Percentiles rank a stretch among this genome's conserved stretches.
These are phyloP conservation scores for Catharus minimus DNA, from an alignment of 2,113 vertebrate genomes.

Conservation along the genomic window DNA sequence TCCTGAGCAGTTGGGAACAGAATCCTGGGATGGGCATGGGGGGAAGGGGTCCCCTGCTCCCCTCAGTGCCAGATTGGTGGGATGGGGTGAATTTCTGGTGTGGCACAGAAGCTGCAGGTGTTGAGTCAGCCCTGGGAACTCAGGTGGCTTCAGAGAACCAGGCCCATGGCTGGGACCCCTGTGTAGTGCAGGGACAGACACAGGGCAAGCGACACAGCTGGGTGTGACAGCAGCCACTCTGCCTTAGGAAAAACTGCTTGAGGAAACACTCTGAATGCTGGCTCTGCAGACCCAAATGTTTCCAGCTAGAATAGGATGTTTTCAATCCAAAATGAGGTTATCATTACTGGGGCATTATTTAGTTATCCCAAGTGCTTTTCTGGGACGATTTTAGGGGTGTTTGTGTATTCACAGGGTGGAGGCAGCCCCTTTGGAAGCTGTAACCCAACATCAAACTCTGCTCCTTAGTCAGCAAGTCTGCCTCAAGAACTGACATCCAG, in stretches of 20 bases:
- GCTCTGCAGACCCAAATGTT: not conserved
- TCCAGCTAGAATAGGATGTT: not conserved
- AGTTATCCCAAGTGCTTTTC: not conserved
- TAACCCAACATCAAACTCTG: not conserved
- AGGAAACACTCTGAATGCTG: not conserved
- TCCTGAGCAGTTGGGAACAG: not conserved
- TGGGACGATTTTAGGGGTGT: not conserved
- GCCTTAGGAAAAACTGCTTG: not conserved
- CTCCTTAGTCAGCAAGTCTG: conserved; percentile 18
- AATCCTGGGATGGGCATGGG: not conserved
- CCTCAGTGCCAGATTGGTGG: rapidly evolving
- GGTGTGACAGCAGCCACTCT: not conserved
- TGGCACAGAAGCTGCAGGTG: not conserved
- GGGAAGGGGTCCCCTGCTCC: not conserved
- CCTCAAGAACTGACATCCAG: not conserved
- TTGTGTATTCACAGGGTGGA: not conserved
- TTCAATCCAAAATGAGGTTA: not conserved
- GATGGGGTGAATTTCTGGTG: not conserved
- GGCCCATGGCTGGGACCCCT: not conserved
- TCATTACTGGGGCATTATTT: not conserved
- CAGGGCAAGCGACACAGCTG: not conserved
- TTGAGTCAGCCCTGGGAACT: not conserved
- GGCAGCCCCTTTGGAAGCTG: not conserved
- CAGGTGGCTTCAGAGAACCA: not conserved
- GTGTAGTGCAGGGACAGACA: not conserved